Conservation (phyloP, 2,797 vertebrate species). For the Hemitrygon akajei region DNA sequence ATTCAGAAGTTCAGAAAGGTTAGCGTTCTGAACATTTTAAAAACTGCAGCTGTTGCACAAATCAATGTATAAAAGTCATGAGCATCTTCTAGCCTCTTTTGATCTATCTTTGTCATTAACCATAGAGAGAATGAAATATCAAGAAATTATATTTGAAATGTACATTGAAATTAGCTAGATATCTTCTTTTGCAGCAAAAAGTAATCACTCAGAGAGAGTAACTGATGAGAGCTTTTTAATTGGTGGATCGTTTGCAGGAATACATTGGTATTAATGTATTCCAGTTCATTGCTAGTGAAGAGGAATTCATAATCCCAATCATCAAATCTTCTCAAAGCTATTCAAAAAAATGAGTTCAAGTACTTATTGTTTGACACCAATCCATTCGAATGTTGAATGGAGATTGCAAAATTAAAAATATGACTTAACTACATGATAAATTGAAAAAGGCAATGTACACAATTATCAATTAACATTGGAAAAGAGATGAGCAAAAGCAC, state of each 20-base stretch:
- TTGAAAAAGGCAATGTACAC: not conserved
- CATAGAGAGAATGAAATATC: conserved; percentile 29
- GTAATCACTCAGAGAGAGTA: not conserved
- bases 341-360: conserved; percentile 27
- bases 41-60: not conserved
- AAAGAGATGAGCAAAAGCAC: not conserved
- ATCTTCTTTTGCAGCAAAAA: not conserved
- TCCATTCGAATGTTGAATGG: not conserved
- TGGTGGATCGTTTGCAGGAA: not conserved
- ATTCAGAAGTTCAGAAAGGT: not conserved
- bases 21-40: not conserved
- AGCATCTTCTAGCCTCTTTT: not conserved
- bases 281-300: conserved; percentile 9
- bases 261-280: conserved; percentile 27
- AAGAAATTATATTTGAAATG: conserved; percentile 31
- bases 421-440: conserved; percentile 21
- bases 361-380: not conserved
- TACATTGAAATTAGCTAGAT: conserved; percentile 25
- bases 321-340: conserved; percentile 26
- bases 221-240: conserved; percentile 14
- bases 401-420: conserved; percentile 19
- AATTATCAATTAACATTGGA: conserved; percentile 11
- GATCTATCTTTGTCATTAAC: conserved; percentile 3
- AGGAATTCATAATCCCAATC: conserved; percentile 10
- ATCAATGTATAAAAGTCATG: not conserved